These are phyloP conservation scores for Spondyliosoma cantharus DNA, from an alignment of 2,797 vertebrate species.

Conservation along the genomic window DNA sequence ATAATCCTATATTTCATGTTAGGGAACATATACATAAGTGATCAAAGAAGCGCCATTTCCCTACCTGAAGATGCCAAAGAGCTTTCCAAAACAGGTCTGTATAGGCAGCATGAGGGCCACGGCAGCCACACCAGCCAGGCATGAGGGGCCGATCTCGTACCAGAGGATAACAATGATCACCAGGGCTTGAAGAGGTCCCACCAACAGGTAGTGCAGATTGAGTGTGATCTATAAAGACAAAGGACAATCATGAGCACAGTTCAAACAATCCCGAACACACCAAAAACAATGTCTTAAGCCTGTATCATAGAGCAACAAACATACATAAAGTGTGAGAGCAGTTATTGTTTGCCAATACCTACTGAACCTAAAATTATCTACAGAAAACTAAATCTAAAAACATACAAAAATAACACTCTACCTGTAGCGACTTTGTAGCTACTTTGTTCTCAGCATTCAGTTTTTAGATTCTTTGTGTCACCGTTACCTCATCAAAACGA, in stretches of 20 bases:
- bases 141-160: slow-evolving; percentile 90
- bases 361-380: no score
- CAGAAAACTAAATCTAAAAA: no score
- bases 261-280: no score
- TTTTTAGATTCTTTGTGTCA: neutral
- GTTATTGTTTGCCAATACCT: no score
- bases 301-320: no score
- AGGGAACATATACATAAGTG: no score
- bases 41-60: neutral
- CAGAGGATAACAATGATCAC: slow-evolving; percentile 90
- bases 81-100: slow-evolving; percentile 90
- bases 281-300: no score
- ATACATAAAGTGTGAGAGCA: no score
- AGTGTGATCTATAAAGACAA: slow-evolving; percentile 84
- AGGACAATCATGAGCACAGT: no score
- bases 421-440: no score
- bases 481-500: slow-evolving; percentile 91
- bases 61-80: slow-evolving; percentile 92
- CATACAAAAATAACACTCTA: no score
- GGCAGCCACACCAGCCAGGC: slow-evolving; percentile 89
- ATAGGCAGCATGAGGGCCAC: slow-evolving; percentile 89
- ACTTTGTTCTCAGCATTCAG: neutral
- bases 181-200: slow-evolving; percentile 89
- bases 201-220: slow-evolving; percentile 94
- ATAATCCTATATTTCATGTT: no score